Conservation (phyloP, 1,140 invertebrate species). For the Scaptomyza pallida region DNA sequence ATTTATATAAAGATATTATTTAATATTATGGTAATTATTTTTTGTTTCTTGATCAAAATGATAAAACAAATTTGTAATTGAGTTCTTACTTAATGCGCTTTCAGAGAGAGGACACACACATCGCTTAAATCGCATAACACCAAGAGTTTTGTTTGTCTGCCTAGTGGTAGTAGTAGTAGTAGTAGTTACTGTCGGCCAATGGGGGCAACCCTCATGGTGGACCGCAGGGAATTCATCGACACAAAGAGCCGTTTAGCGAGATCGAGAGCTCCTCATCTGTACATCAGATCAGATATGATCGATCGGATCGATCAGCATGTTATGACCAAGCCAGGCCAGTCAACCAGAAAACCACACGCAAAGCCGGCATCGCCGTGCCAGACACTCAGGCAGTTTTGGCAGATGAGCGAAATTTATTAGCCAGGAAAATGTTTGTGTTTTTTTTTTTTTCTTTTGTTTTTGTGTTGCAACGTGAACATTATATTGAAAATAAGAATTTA, state of each 20-base stretch:
- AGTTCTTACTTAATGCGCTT: constrained; percentile 83
- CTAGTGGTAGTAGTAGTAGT: constrained; percentile 44
- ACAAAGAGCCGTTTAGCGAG: constrained; percentile 49
- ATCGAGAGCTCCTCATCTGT: constrained; percentile 63
- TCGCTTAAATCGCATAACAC: constrained; percentile 69
- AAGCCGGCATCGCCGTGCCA: constrained; percentile 16
- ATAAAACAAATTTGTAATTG: constrained; percentile 68
- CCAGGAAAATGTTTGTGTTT: constrained; percentile 38
- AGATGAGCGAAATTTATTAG: constrained; percentile 42
- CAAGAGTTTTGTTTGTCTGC: constrained; percentile 77
- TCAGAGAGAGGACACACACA: constrained; percentile 82
- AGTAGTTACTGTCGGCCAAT: constrained; percentile 64
- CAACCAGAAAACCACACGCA: constrained; percentile 53
- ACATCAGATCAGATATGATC: constrained; percentile 67
- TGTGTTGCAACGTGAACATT: constrained; percentile 24
- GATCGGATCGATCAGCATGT: constrained; percentile 29
- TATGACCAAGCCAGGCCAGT: constrained; percentile 32
- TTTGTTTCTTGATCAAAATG: constrained; percentile 52
- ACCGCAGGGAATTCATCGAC: constrained; percentile 70
- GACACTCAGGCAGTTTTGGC: constrained; percentile 16
- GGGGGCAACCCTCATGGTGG: constrained; percentile 47
- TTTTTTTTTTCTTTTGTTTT: no score
- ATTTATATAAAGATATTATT: constrained; percentile 27
- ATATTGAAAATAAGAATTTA: constrained; percentile 30
- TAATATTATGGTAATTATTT: constrained; percentile 35